Evolutionary conservation across 2,113 vertebrate genomes (phyloP), one percentile per base, ranked within the genome.

Genomic region (Apistogramma diplotaenia): DNA sequence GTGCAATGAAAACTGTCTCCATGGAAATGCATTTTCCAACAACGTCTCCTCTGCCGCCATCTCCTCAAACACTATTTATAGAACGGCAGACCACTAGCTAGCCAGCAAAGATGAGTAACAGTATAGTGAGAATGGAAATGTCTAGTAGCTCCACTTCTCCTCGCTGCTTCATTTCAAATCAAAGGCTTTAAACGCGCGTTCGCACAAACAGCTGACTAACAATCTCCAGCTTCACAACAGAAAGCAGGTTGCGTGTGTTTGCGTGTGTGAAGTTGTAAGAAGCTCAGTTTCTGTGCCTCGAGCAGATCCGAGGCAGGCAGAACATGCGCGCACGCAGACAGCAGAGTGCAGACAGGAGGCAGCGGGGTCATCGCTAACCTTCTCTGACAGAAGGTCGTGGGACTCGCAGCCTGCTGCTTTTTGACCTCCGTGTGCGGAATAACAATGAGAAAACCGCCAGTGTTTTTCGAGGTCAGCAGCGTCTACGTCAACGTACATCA

Each of bases 1-100:
- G 27, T 57, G 57, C 46, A 65, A 29, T 21, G 82, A 81, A 70
- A 73, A 74, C 83, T 2, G 89, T 92, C 88, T 89, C 91, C 84
- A 93, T 92, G 91, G 93, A 90, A 93, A 93, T 93, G 51, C 43
- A 61, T 82, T 85, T 61, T 89, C 80, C 81, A 76, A 79, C 82
- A 85, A 86, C 71, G 61, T 87, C 85, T 87, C 77, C 70, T 80
- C 72, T n/a, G 74, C 76, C 77, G 84, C 85, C 89, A 89, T 89
- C 79, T 86, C 73, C 80, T 81, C 59, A 40, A 40, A 57, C 73
- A 78, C 91, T 93, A 93, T 93, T 94, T 91, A 80, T 93, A 93
- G 91, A 72, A n/a, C 11, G 43, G 76, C 82, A 67, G 79, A 84
- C 74, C 53, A 61, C 74, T 57, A 56, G 85, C 73, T 77, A 74